These are phyloP conservation scores for Gallinago solitaria DNA, from an alignment of 2,797 vertebrate species.

Conservation along the genomic window DNA sequence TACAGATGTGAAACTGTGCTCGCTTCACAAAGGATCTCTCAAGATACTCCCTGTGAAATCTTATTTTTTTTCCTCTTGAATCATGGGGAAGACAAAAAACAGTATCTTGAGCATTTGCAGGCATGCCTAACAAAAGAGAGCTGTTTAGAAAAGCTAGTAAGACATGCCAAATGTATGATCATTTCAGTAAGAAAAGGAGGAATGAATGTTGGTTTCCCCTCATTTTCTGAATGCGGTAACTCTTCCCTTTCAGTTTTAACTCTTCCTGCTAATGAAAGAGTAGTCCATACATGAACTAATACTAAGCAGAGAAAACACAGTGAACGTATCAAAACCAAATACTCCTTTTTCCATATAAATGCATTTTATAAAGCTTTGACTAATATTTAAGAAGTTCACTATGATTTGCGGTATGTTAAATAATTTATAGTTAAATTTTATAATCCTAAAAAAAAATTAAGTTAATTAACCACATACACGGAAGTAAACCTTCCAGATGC, in stretches of 20 bases:
- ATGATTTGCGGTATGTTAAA: not conserved
- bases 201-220: not conserved
- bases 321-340: not conserved
- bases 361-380: not conserved
- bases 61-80: not conserved
- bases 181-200: not conserved
- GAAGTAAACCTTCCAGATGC: not conserved
- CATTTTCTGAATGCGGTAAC: not conserved
- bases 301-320: not conserved
- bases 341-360: not conserved
- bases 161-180: not conserved
- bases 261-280: not conserved
- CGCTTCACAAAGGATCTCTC: not conserved
- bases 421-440: not conserved
- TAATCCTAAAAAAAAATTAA: not conserved
- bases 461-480: not conserved
- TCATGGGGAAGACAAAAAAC: not conserved
- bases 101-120: not conserved
- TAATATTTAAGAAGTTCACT: not conserved
- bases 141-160: not conserved
- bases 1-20: not conserved
- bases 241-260: not conserved
- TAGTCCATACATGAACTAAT: not conserved
- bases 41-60: not conserved
- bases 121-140: not conserved